Conservation (phyloP, 23 tunicate species). For the Ascidia mentula region DNA sequence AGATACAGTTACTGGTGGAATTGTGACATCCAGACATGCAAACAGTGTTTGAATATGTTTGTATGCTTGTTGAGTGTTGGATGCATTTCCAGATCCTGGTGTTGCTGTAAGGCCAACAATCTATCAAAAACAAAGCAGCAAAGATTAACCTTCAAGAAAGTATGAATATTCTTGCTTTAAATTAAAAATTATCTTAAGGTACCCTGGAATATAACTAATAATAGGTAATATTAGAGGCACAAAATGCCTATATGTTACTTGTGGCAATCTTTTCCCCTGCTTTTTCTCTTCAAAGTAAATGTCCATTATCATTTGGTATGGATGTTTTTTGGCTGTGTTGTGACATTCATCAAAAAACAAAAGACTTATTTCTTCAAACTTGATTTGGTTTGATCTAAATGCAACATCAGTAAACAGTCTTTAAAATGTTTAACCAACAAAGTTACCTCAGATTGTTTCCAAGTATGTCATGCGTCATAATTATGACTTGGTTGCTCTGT, state of each 20-base stretch:
- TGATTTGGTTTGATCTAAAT: not conserved
- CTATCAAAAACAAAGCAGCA: slow-evolving; percentile 16
- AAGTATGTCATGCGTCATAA: not conserved
- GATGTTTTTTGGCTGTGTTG: slow-evolving; percentile 55
- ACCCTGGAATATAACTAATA: too few species aligned
- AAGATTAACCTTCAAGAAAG: too few species aligned
- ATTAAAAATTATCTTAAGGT: too few species aligned
- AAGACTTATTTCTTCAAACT: slow-evolving; percentile 19
- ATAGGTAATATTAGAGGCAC: too few species aligned
- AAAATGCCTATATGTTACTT: too few species aligned
- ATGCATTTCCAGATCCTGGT: slow-evolving; percentile 68
- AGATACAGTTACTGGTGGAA: slow-evolving; percentile 43
- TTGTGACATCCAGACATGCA: slow-evolving; percentile 51
- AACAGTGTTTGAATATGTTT: slow-evolving; percentile 56
- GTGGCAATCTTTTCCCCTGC: not conserved
- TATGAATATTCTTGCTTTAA: too few species aligned
- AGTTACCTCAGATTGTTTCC: not conserved
- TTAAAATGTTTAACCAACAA: not conserved
- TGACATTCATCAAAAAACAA: slow-evolving; percentile 82
- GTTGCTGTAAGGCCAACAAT: slow-evolving; percentile 83
- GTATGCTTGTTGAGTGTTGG: slow-evolving; percentile 30
- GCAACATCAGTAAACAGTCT: too few species aligned
- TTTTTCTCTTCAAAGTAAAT: slow-evolving; percentile 19
- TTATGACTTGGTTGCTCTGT: not conserved
- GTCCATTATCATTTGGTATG: slow-evolving; percentile 54